These are phyloP conservation scores for Arrhamphus sclerolepis DNA, from an alignment of 2,797 vertebrate species.

Conservation along the genomic window DNA sequence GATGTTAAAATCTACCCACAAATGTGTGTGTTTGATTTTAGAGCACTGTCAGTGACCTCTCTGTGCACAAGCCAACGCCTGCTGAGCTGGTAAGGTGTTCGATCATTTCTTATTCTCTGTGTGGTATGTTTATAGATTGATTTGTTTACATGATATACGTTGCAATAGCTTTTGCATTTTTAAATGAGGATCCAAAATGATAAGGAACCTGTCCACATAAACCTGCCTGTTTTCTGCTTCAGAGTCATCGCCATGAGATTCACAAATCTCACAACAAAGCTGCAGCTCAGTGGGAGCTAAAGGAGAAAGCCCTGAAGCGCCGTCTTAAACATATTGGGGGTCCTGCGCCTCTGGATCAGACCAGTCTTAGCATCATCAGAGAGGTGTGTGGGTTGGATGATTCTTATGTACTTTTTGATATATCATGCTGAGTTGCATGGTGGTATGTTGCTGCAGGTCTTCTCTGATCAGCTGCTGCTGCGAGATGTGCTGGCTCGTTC, in stretches of 20 bases:
- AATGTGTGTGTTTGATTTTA: conserved; percentile 63
- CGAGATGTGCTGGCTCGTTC: conserved; percentile 87
- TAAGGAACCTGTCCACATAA: too few relatives aligned
- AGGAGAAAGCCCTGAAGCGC: conserved; percentile 82
- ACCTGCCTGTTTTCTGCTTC: conserved; percentile 10
- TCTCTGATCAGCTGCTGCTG: conserved; percentile 88
- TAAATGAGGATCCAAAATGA: too few relatives aligned
- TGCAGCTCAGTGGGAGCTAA: conserved; percentile 88
- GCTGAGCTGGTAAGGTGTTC: conserved; percentile 88
- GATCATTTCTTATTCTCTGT: neutral
- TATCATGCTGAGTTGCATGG: conserved; percentile 1
- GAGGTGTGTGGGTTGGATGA: conserved; percentile 78
- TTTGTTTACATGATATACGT: neutral
- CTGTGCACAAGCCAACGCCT: conserved; percentile 86
- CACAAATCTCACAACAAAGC: conserved; percentile 90
- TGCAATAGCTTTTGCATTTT: too few relatives aligned
- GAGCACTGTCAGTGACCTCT: conserved; percentile 89
- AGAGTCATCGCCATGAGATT: conserved; percentile 89
- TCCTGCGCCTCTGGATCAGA: conserved; percentile 77
- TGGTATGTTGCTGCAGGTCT: conserved; percentile 79
- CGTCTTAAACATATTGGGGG: conserved; percentile 71
- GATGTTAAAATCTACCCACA: neutral
- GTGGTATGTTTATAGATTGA: neutral
- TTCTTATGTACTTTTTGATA: neutral
- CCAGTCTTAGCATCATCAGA: conserved; percentile 85